Conservation (phyloP, 2,113 vertebrate genomes). For the Phalacrocorax brasilianus region DNA sequence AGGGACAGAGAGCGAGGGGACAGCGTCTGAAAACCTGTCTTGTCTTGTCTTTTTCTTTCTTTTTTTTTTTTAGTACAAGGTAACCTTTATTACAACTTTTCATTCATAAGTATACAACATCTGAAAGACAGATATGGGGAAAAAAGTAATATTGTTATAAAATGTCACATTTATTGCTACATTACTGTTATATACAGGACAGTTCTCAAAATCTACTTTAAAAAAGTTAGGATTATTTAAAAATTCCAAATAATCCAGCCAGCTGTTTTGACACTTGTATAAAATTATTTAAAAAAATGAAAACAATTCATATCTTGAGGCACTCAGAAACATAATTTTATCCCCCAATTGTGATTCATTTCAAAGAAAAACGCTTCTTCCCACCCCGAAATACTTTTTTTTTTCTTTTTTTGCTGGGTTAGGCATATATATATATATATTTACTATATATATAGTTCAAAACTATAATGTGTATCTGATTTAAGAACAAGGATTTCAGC, state of each 20-base stretch:
- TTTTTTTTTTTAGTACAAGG: constrained; percentile 12
- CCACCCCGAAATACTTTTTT: constrained; percentile 9
- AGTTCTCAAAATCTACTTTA: constrained; percentile 86
- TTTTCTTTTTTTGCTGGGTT: constrained; percentile 45
- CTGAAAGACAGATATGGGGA: constrained; percentile 83
- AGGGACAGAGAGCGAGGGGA: neutral
- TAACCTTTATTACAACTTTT: constrained; percentile 58
- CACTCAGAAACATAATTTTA: constrained; percentile 76
- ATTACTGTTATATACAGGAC: constrained; percentile 95
- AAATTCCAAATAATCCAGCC: constrained; percentile 82
- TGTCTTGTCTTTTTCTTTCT: neutral
- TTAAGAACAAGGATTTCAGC: constrained; percentile 67
- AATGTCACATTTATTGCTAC: constrained; percentile 97
- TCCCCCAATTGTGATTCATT: constrained; percentile 61
- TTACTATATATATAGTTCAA: constrained; percentile 75
- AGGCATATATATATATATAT: constrained; percentile 68
- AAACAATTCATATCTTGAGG: constrained; percentile 72
- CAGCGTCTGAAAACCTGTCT: neutral
- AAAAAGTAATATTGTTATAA: constrained; percentile 86
- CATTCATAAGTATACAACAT: constrained; percentile 80
- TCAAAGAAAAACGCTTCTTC: constrained; percentile 46
- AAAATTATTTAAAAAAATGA: constrained; percentile 76
- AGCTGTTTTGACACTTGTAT: constrained; percentile 78
- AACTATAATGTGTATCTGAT: constrained; percentile 77
- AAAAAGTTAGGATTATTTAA: constrained; percentile 83